These are phyloP conservation scores for Magallana angulata DNA, from an alignment of 1,140 invertebrate genomes.

Conservation along the genomic window DNA sequence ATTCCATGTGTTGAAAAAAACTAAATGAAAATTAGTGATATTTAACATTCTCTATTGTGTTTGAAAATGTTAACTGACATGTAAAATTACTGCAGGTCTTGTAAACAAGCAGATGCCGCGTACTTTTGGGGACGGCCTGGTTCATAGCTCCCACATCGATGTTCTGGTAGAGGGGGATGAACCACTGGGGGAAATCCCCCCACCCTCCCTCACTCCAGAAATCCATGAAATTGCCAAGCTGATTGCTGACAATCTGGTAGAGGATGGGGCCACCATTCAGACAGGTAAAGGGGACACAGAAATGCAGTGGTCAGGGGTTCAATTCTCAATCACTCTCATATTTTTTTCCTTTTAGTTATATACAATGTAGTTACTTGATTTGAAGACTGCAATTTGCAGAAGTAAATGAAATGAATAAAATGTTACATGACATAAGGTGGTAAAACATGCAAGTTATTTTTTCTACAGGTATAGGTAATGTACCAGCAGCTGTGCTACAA, in stretches of 20 bases:
- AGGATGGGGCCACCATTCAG: slow-evolving; percentile 94
- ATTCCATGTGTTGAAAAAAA: too few species aligned
- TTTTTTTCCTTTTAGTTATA: too few species aligned
- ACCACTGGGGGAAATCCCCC: slow-evolving; percentile 87
- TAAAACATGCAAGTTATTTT: background rate
- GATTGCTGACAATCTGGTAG: slow-evolving; percentile 94
- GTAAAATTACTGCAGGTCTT: slow-evolving; percentile 74
- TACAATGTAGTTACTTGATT: too few species aligned
- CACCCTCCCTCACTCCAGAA: slow-evolving; percentile 84
- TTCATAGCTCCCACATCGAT: slow-evolving; percentile 94
- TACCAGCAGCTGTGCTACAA: slow-evolving; percentile 93
- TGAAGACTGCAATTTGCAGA: too few species aligned
- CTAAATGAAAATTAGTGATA: too few species aligned
- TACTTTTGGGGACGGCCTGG: slow-evolving; percentile 92
- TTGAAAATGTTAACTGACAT: background rate
- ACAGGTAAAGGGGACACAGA: slow-evolving; percentile 84
- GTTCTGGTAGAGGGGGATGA: slow-evolving; percentile 87
- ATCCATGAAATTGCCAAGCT: slow-evolving; percentile 91
- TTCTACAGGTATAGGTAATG: slow-evolving; percentile 89
- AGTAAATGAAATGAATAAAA: background rate
- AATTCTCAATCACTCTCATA: too few species aligned
- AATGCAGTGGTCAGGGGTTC: too few species aligned
- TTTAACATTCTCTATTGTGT: too few species aligned
- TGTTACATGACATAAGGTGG: background rate
- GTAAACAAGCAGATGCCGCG: slow-evolving; percentile 93